Evolutionary conservation across 2,888 invertebrate genomes (phyloP).

Genomic region (Platerodrilus igneus): DNA sequence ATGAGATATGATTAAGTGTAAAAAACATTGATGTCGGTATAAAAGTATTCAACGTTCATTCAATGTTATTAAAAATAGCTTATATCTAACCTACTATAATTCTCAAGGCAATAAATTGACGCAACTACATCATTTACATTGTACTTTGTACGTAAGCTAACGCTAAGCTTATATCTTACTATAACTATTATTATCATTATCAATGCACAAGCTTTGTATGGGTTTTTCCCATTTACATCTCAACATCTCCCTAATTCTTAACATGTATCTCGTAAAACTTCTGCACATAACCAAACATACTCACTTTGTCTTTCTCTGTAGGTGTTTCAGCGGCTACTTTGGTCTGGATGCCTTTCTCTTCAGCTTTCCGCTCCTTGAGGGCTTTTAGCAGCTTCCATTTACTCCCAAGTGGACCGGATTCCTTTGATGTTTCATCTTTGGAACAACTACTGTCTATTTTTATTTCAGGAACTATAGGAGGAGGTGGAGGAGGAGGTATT

Average conservation of each 20-base stretch:
- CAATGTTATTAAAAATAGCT: no score
- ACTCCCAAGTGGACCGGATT: slow-evolving; percentile 61
- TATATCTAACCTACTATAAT: no score
- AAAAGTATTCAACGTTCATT: slow-evolving; percentile 14
- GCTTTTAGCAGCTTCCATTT: slow-evolving; percentile 90
- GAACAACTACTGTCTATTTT: slow-evolving; percentile 47
- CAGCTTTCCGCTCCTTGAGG: slow-evolving; percentile 82
- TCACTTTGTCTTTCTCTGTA: slow-evolving; percentile 67
- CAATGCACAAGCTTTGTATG: neutral
- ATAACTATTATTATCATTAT: neutral
- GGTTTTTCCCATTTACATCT: slow-evolving; percentile 1
- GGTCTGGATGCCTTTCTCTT: slow-evolving; percentile 72
- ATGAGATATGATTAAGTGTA: slow-evolving; percentile 13
- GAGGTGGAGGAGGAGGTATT: slow-evolving; percentile 1
- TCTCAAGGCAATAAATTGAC: slow-evolving; percentile 19
- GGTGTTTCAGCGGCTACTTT: slow-evolving; percentile 61
- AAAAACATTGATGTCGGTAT: slow-evolving; percentile 11
- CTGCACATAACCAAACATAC: slow-evolving; percentile 65
- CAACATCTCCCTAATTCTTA: slow-evolving; percentile 15
- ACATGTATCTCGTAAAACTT: slow-evolving; percentile 56
- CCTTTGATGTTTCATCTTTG: slow-evolving; percentile 41
- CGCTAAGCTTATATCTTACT: neutral
- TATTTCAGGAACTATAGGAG: slow-evolving; percentile 48
- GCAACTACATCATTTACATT: neutral
- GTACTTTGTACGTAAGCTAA: neutral